Conservation (phyloP, 1,140 invertebrate species). For the Laupala kohalensis region DNA sequence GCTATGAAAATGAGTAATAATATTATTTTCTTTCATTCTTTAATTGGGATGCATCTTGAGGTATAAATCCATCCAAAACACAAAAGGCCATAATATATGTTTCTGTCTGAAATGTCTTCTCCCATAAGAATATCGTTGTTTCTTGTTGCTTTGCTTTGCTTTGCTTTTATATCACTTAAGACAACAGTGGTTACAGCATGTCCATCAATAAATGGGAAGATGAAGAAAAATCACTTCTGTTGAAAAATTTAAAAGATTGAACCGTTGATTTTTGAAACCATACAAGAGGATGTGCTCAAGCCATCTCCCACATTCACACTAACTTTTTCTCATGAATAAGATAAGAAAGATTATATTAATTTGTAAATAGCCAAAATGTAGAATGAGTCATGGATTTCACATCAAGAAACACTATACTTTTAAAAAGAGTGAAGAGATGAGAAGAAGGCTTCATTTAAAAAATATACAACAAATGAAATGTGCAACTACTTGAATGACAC, state of each 20-base stretch:
- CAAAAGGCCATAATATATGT: neutral
- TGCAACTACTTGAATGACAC: neutral
- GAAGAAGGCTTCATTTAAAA: neutral
- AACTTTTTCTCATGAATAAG: neutral
- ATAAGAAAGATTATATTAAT: neutral
- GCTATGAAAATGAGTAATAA: neutral
- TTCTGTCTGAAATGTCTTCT: neutral
- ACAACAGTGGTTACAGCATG: slow-evolving; percentile 10
- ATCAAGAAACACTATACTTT: neutral
- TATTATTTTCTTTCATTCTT: slow-evolving; percentile 5
- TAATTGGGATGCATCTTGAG: slow-evolving; percentile 1
- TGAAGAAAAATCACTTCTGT: neutral
- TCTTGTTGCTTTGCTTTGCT: slow-evolving; percentile 8
- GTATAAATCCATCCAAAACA: neutral
- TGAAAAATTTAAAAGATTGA: neutral
- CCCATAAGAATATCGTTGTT: slow-evolving; percentile 11
- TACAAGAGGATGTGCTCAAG: neutral
- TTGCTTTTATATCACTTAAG: slow-evolving; percentile 4
- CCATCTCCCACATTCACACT: neutral
- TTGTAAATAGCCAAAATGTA: neutral
- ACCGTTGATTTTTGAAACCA: neutral
- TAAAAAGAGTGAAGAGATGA: neutral
- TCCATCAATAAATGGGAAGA: slow-evolving; percentile 7
- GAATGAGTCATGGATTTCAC: neutral
- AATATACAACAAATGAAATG: neutral